These are phyloP conservation scores for Pampus argenteus DNA, from an alignment of 2,797 vertebrate genomes.

Conservation along the genomic window DNA sequence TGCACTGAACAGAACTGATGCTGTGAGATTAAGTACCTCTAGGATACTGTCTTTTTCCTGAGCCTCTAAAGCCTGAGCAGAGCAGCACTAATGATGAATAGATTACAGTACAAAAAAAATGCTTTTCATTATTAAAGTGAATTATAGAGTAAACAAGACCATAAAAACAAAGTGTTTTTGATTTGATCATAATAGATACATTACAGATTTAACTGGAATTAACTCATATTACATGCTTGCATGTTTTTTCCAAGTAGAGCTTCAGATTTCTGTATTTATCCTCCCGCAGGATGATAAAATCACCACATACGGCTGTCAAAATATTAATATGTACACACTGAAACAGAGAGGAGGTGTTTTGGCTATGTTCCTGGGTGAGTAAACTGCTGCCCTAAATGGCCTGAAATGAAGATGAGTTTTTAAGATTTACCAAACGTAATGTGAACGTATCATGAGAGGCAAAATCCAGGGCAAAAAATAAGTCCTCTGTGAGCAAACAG, in stretches of 20 bases:
- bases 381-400: no score
- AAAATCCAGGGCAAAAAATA: background rate
- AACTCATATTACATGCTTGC: background rate
- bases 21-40: constrained; percentile 28
- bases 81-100: constrained; percentile 2
- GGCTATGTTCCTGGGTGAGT: no score
- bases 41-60: constrained; percentile 28
- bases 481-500: background rate
- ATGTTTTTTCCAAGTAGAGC: background rate
- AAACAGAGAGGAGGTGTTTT: no score
- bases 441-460: background rate
- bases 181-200: background rate
- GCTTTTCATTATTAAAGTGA: background rate
- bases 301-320: background rate
- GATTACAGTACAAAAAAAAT: constrained; percentile 1
- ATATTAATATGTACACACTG: constrained; percentile 5
- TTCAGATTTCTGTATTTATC: background rate
- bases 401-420: no score
- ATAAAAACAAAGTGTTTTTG: background rate
- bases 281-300: background rate
- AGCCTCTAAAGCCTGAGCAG: background rate
- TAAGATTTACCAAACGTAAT: background rate
- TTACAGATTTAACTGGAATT: background rate
- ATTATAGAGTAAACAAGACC: background rate
- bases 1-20: constrained; percentile 48